Evolutionary conservation across 1,140 invertebrate genomes (phyloP).

Genomic region (Samia ricini): DNA sequence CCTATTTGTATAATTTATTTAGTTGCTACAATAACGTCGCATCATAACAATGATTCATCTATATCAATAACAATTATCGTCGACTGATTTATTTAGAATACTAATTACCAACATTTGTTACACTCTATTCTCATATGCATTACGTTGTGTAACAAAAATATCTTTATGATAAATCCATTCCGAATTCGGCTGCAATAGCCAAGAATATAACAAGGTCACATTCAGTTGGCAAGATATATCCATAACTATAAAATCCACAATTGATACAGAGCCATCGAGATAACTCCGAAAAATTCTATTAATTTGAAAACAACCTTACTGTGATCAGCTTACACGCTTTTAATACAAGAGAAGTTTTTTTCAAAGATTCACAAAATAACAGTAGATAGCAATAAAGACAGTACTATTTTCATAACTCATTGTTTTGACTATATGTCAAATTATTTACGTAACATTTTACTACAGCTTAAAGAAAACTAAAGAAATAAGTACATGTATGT

Average conservation of each 20-base stretch:
- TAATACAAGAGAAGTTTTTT: too few relatives aligned
- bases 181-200: conserved; percentile 16
- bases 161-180: conserved; percentile 12
- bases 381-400: too few relatives aligned
- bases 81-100: background rate
- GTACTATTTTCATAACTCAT: too few relatives aligned
- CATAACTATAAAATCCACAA: conserved; percentile 20
- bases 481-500: too few relatives aligned
- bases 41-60: background rate
- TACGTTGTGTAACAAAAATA: background rate
- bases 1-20: background rate
- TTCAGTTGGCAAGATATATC: conserved; percentile 40
- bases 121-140: background rate
- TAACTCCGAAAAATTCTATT: background rate
- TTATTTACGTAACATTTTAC: too few relatives aligned
- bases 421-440: too few relatives aligned
- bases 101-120: background rate
- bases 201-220: conserved; percentile 9
- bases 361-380: too few relatives aligned
- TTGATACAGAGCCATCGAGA: conserved; percentile 9
- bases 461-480: too few relatives aligned
- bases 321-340: too few relatives aligned
- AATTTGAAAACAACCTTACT: too few relatives aligned
- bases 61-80: background rate
- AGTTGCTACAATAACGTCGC: background rate